phyloP scores from a whole-genome alignment of 1,140 invertebrate species.

The Eurytemora carolleeae region DNA sequence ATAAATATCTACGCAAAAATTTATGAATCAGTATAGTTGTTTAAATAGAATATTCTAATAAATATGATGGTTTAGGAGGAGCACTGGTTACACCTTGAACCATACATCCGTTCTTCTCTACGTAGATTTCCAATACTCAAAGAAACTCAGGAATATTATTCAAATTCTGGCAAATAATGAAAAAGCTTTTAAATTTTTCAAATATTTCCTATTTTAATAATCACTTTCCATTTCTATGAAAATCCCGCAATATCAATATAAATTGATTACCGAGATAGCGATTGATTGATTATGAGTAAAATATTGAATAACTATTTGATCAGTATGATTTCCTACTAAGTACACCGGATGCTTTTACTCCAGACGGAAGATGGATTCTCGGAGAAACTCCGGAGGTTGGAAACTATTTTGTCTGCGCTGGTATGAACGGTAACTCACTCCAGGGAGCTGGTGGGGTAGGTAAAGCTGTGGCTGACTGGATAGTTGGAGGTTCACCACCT shows the following conservation, averaged over 20 bases:
- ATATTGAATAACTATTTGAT: constrained; percentile 16
- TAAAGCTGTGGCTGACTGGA: constrained; percentile 57
- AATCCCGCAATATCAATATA: no score
- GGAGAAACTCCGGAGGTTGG: constrained; percentile 21
- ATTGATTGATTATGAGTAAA: no score
- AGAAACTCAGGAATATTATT: neutral
- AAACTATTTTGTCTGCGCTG: constrained; percentile 88
- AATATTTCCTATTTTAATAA: no score
- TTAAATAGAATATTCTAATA: neutral
- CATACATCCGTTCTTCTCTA: constrained; percentile 5
- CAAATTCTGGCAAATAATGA: no score
- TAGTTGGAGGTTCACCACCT: constrained; percentile 56
- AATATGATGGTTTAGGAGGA: constrained; percentile 7
- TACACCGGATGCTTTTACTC: constrained; percentile 81
- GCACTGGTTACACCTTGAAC: constrained; percentile 12
- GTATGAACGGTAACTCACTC: constrained; percentile 56
- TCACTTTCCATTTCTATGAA: no score
- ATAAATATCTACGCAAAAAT: no score
- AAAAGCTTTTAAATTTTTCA: no score
- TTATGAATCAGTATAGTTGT: constrained; percentile 15
- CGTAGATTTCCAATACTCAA: constrained; percentile 10
- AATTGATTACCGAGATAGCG: no score
- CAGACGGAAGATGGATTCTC: constrained; percentile 34
- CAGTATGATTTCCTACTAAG: constrained; percentile 52
- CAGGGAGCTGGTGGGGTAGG: constrained; percentile 71